Evolutionary conservation across 2,797 vertebrate species (phyloP).

Genomic region (Cercopithecus neglectus): DNA sequence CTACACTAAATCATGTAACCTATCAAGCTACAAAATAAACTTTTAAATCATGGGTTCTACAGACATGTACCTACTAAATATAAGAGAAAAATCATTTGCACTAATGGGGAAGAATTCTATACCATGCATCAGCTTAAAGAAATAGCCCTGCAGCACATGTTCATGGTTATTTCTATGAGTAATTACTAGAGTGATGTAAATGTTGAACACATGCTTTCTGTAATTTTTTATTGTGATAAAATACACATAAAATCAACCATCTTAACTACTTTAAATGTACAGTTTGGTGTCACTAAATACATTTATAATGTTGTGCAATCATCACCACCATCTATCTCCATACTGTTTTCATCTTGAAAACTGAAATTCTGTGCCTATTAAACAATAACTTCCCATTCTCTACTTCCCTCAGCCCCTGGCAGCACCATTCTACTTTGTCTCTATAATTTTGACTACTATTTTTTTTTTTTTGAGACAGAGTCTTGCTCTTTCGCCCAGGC

Average conservation of each 20-base stretch:
- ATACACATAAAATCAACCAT: neutral
- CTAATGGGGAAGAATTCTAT: neutral
- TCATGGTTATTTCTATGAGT: neutral
- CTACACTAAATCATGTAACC: neutral
- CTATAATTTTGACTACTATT: neutral
- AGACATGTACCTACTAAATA: neutral
- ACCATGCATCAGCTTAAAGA: neutral
- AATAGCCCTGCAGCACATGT: neutral
- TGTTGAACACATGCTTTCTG: neutral
- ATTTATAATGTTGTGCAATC: neutral
- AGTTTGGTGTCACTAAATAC: neutral
- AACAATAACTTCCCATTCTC: neutral
- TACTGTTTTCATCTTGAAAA: neutral
- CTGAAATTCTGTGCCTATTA: neutral
- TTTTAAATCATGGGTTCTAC: neutral
- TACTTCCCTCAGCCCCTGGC: neutral
- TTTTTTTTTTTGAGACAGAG: too few relatives aligned
- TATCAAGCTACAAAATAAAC: neutral
- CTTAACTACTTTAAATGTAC: neutral
- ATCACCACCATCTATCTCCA: neutral
- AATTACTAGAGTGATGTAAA: neutral
- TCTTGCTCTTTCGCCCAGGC: too few relatives aligned
- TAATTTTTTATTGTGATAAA: neutral
- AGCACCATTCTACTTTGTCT: neutral
- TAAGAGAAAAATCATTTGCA: neutral